Conservation (phyloP, 35 echinoderm and acorn worm species). For the Amphiura filiformis region DNA sequence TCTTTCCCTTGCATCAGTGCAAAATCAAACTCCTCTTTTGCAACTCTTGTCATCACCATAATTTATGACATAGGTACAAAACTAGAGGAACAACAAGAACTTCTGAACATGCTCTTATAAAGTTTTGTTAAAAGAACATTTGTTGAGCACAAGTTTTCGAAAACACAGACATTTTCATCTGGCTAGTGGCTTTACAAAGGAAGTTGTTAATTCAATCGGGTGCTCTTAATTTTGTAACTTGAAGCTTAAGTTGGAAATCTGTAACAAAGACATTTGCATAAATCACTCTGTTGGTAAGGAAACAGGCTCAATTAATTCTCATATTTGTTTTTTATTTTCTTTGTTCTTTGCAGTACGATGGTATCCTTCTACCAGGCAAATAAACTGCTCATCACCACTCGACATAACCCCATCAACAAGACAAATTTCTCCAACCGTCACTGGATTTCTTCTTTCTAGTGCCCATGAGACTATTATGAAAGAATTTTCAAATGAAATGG, state of each 20-base stretch:
- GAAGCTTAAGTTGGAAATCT: no score
- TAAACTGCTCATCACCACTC: slow-evolving; percentile 39
- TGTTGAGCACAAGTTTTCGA: neutral
- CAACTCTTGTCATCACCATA: slow-evolving; percentile 45
- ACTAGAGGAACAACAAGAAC: slow-evolving; percentile 62
- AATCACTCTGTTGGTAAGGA: no score
- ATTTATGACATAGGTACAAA: slow-evolving; percentile 55
- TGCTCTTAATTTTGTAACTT: neutral
- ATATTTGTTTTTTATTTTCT: neutral
- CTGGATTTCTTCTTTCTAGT: no score
- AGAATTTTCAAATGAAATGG: no score
- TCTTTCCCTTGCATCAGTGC: slow-evolving; percentile 11
- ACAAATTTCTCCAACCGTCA: no score
- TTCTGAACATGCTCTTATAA: no score
- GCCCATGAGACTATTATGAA: no score
- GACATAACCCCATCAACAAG: neutral
- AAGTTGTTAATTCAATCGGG: neutral
- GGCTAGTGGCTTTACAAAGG: neutral
- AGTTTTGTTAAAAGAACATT: no score
- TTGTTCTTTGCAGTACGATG: slow-evolving; percentile 75
- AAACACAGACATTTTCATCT: neutral
- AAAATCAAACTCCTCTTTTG: slow-evolving; percentile 53
- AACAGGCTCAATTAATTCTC: neutral
- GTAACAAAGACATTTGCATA: no score
- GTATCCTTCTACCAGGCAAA: slow-evolving; percentile 91